phyloP scores from a whole-genome alignment of 1,140 invertebrate genomes.

The Belonocnema kinseyi region DNA sequence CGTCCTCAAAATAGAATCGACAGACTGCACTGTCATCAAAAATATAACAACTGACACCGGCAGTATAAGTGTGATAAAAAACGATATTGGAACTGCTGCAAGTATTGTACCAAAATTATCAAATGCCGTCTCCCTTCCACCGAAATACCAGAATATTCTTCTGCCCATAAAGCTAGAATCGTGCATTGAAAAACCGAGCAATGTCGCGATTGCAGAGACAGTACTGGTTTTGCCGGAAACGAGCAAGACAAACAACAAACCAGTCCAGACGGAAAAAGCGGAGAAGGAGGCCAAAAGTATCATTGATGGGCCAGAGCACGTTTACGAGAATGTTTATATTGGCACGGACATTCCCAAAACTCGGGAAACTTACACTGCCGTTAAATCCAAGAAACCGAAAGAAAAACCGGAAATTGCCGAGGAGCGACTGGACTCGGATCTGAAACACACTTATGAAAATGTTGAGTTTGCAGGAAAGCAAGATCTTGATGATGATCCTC shows the following conservation, averaged over 20 bases:
- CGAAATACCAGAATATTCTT: constrained; percentile 65
- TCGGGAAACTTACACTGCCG: constrained; percentile 35
- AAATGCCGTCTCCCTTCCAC: constrained; percentile 34
- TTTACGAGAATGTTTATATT: constrained; percentile 64
- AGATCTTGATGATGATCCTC: constrained; percentile 36
- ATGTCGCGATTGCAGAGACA: constrained; percentile 25
- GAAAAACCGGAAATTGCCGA: constrained; percentile 32
- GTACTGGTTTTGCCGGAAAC: constrained; percentile 36
- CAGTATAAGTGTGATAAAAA: constrained; percentile 24
- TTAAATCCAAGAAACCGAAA: constrained; percentile 27
- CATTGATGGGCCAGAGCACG: constrained; percentile 53
- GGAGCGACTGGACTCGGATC: constrained; percentile 36
- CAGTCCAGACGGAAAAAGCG: constrained; percentile 29
- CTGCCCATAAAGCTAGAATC: constrained; percentile 62
- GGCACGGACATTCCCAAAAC: constrained; percentile 54
- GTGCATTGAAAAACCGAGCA: constrained; percentile 37
- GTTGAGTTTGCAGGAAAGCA: constrained; percentile 54
- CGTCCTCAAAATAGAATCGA: constrained; percentile 3
- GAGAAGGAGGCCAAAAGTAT: constrained; percentile 40
- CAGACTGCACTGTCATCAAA: constrained; percentile 9
- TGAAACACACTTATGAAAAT: constrained; percentile 64
- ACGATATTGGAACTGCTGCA: neutral
- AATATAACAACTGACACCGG: constrained; percentile 9
- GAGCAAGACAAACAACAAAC: constrained; percentile 15
- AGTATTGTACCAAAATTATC: neutral